These are phyloP conservation scores for Oeneis ivallda DNA, from an alignment of 2,888 invertebrate genomes.

Conservation along the genomic window DNA sequence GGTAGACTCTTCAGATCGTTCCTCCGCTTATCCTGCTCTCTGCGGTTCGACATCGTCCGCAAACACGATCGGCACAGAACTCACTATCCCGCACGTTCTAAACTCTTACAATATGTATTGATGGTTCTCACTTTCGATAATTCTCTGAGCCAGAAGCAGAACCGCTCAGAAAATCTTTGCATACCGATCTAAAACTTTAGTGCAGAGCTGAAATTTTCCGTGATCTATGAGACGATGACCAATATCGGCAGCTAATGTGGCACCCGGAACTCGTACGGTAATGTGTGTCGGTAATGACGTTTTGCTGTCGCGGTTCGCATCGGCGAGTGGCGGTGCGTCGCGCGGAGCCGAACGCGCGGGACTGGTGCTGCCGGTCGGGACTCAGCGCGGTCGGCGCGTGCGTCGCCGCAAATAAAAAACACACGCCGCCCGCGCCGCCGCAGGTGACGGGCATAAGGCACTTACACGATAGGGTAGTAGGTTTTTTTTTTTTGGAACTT, in stretches of 20 bases:
- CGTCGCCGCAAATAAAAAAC: constrained; percentile 77
- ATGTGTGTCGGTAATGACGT: too few species aligned
- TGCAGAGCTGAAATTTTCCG: too few species aligned
- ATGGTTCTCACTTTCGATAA: too few species aligned
- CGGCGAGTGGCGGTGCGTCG: constrained; percentile 52
- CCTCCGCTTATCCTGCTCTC: constrained; percentile 64
- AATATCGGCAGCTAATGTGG: too few species aligned
- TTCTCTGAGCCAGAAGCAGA: too few species aligned
- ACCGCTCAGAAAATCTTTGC: too few species aligned
- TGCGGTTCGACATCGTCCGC: constrained; percentile 65
- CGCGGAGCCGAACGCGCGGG: constrained; percentile 12
- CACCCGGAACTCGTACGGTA: too few species aligned
- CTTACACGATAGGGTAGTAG: too few species aligned
- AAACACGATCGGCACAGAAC: constrained; percentile 41
- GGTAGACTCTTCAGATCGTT: constrained; percentile 76
- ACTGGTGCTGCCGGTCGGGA: constrained; percentile 55
- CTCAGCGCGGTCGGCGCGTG: constrained; percentile 64
- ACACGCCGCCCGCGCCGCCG: constrained; percentile 49
- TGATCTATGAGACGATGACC: too few species aligned
- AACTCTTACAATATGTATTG: too few species aligned
- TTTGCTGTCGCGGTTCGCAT: neutral
- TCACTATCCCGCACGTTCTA: neutral
- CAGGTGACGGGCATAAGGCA: constrained; percentile 10
- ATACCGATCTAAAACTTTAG: too few species aligned
- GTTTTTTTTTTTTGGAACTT: too few species aligned